Evolutionary conservation across 2,113 vertebrate species (phyloP).

Genomic region (Oxygymnocypris stewartii): DNA sequence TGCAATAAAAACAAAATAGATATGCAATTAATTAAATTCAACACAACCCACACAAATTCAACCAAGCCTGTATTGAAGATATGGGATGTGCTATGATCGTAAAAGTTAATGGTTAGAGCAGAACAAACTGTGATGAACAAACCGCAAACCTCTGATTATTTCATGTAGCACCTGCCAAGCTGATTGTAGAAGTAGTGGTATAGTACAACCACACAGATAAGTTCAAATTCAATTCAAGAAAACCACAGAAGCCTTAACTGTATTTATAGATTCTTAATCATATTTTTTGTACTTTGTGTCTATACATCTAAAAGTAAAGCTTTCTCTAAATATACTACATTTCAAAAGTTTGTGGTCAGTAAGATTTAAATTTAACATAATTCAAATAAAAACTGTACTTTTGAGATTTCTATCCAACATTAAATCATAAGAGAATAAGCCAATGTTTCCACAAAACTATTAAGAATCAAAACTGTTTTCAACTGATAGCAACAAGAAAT

Average conservation of each 20-base stretch:
- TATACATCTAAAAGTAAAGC: neutral
- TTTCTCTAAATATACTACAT: neutral
- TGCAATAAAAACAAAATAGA: constrained; percentile 37
- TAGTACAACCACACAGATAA: neutral
- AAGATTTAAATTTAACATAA: neutral
- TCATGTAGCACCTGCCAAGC: neutral
- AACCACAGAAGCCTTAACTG: neutral
- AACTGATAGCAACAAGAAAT: neutral
- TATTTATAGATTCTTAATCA: neutral
- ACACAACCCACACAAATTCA: neutral
- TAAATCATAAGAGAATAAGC: neutral
- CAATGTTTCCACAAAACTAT: neutral
- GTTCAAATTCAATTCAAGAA: neutral
- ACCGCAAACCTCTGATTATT: neutral
- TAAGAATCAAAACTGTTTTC: neutral
- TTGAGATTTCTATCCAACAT: neutral
- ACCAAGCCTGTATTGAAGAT: neutral
- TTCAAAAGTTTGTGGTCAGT: neutral
- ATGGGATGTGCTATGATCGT: constrained; percentile 22
- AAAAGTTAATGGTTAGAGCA: constrained; percentile 4
- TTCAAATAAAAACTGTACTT: neutral
- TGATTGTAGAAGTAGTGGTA: neutral
- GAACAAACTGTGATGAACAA: constrained; percentile 22
- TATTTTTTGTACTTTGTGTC: neutral
- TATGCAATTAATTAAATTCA: neutral